phyloP scores from a whole-genome alignment of 2,888 invertebrate genomes.

The Antitype chi region DNA sequence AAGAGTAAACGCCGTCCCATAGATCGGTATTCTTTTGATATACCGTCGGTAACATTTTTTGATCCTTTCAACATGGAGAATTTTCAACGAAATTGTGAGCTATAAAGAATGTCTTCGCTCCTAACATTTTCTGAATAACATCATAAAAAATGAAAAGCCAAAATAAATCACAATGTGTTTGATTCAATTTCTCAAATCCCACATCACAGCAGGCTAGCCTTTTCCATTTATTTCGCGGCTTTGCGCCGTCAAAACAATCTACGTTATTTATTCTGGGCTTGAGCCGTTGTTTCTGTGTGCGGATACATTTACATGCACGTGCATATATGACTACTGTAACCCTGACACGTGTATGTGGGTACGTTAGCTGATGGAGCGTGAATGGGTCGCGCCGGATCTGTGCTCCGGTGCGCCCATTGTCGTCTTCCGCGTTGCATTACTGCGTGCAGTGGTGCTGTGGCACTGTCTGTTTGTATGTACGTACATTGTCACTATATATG shows the following conservation, averaged over 20 bases:
- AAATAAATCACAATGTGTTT: conserved; percentile 55
- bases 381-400: conserved; percentile 84
- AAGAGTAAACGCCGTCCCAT: conserved; percentile 48
- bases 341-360: conserved; percentile 70
- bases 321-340: conserved; percentile 56
- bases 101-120: conserved; percentile 4
- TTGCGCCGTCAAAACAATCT: conserved; percentile 61
- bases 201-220: conserved; percentile 39
- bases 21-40: conserved; percentile 35
- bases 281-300: conserved; percentile 43
- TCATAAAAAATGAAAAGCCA: conserved; percentile 45
- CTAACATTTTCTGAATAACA: conserved; percentile 31
- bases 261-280: conserved; percentile 51
- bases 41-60: conserved; percentile 3
- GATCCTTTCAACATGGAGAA: conserved; percentile 4
- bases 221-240: conserved; percentile 59
- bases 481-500: conserved; percentile 6
- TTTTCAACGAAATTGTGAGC: conserved; percentile 10
- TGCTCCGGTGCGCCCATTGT: conserved; percentile 85
- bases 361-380: conserved; percentile 84
- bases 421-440: conserved; percentile 83
- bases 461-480: conserved; percentile 13
- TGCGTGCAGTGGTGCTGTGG: conserved; percentile 44
- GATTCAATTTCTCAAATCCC: conserved; percentile 57
- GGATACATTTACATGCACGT: conserved; percentile 43